phyloP scores from a whole-genome alignment of 2,113 vertebrate genomes.

The Siniperca chuatsi region DNA sequence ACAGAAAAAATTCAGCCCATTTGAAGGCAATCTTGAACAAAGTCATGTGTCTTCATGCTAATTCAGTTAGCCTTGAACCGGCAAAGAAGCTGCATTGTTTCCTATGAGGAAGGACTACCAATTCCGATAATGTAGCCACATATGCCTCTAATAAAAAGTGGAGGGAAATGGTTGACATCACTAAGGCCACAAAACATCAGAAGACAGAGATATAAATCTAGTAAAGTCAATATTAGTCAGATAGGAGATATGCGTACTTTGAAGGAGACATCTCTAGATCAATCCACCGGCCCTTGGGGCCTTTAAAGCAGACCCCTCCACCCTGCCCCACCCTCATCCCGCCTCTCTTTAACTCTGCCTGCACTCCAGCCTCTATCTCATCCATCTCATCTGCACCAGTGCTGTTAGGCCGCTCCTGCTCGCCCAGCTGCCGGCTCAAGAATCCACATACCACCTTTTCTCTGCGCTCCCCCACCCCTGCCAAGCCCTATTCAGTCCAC shows the following conservation, averaged over 20 bases:
- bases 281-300: conserved; percentile 46
- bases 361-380: conserved; percentile 67
- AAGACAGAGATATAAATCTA: conserved; percentile 76
- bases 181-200: conserved; percentile 72
- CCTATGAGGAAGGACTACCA: conserved; percentile 49
- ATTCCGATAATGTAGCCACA: conserved; percentile 66
- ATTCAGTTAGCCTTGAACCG: conserved; percentile 46
- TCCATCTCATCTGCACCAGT: conserved; percentile 72
- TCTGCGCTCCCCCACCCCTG: conserved; percentile 20
- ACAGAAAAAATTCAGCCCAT: conserved; percentile 39
- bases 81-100: conserved; percentile 59
- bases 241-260: conserved; percentile 71
- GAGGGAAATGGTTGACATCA: conserved; percentile 68
- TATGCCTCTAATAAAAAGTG: conserved; percentile 77
- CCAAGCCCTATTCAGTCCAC: conserved; percentile 43
- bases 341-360: conserved; percentile 47
- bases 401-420: conserved; percentile 50
- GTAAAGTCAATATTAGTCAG: conserved; percentile 78
- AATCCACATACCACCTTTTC: conserved; percentile 61
- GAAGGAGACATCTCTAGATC: conserved; percentile 74
- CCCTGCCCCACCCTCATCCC: conserved; percentile 47
- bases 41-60: conserved; percentile 51
- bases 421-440: conserved; percentile 57
- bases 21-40: conserved; percentile 46
- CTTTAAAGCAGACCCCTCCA: conserved; percentile 35